A percentile compares a stretch with the other conserved stretches of the same genome.
These are phyloP conservation scores for Caenorhabditis sp. DNA, from an alignment of 2,888 invertebrate species.

Conservation along the genomic window DNA sequence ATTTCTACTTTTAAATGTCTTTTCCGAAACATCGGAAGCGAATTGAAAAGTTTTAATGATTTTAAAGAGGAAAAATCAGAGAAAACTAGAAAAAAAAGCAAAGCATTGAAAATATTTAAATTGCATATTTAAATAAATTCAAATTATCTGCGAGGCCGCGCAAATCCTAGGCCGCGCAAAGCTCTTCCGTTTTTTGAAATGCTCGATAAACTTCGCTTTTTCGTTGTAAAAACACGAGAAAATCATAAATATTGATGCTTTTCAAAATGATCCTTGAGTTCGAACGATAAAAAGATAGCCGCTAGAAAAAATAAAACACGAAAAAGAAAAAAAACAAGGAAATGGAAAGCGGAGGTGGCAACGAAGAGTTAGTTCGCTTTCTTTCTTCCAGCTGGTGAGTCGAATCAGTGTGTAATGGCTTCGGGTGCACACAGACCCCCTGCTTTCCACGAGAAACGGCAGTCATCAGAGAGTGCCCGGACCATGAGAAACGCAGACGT, in stretches of 20 bases:
- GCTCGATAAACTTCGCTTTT: too few species aligned
- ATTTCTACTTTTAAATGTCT: background rate
- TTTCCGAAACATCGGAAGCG: background rate
- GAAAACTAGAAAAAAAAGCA: background rate
- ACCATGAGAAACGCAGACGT: constrained; percentile 51
- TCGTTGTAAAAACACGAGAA: constrained; percentile 3
- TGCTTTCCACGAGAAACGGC: constrained; percentile 18
- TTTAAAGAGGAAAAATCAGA: background rate
- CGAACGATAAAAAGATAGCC: background rate
- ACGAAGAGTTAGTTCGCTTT: constrained; percentile 21
- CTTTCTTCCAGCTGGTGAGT: constrained; percentile 50
- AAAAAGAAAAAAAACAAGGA: constrained; percentile 7
- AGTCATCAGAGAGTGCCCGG: constrained; percentile 36
- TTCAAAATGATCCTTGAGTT: background rate
- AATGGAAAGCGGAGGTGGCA: constrained; percentile 17
- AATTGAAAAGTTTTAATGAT: background rate
- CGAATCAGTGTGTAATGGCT: constrained; percentile 53
- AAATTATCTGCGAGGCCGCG: background rate
- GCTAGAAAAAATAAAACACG: background rate
- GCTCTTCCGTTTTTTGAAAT: background rate
- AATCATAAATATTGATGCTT: background rate
- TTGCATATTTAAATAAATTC: too few species aligned
- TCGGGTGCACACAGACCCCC: constrained; percentile 45
- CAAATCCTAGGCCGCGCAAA: background rate
- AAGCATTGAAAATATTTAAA: too few species aligned